Evolutionary conservation across 2,888 invertebrate genomes (phyloP), one percentile per base, ranked within the genome.

Genomic region (Agrotis segetum): DNA sequence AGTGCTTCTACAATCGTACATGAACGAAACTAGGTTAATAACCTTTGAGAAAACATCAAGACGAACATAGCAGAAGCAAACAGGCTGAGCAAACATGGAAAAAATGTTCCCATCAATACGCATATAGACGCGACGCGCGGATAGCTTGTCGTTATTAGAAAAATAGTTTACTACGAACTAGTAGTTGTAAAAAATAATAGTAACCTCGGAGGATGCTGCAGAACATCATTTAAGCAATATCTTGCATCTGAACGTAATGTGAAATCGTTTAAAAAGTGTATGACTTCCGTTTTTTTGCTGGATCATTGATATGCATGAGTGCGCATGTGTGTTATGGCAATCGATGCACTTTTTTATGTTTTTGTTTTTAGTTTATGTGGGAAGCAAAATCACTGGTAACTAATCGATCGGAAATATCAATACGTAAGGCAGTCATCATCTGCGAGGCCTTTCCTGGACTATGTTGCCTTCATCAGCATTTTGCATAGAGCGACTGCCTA

Each of bases 11-110:
- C 85, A 83, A 81, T 83, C 87, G 88, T 87, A 83, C 84, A 80
- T 84, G 83, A 82, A 84, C 69, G 73, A 85, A 95, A 94, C 90
- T 94, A 86, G 94, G 94, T 91, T 93, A 93, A 92, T 92, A 93
- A 95, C 95, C 95, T 95, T 88, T 87, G 87, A 88, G 88, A 91
- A 90, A 88, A 87, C 86, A 88, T 81, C 72, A 85, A 87, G 85
- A 89, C 79, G 87, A 86, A 87, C 86, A 88, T 82, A 87, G 85
- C 83, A 83, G 86, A 89, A 86, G 81, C 89, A 90, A 92, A 92
- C 89, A 89, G 87, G 86, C 90, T 91, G 88, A 84, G 83, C 87
- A 91, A 91, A 94, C 88, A 91, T 81, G 71, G 79, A 82, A 86
- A 86, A 85, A 86, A 82, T 73, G 77, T 86, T 87, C 79, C 81